Conservation (phyloP, 2,888 invertebrate genomes). For the Mythimna impura region DNA sequence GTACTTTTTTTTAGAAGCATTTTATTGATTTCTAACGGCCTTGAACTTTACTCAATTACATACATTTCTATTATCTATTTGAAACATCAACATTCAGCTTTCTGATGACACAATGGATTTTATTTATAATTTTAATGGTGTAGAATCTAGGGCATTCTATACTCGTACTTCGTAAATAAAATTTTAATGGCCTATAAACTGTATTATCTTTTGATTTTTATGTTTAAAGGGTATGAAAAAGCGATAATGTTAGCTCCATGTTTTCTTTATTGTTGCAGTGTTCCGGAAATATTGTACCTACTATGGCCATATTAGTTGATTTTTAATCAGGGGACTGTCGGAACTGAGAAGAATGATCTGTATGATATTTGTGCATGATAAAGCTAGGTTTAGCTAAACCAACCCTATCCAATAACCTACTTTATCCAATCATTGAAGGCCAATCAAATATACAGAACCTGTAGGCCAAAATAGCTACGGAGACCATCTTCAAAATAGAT, state of each 20-base stretch:
- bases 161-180: background rate
- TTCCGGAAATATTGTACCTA: constrained; percentile 3
- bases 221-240: background rate
- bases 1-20: constrained; percentile 13
- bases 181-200: background rate
- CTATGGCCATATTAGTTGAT: constrained; percentile 12
- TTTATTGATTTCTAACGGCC: constrained; percentile 40
- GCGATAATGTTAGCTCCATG: background rate
- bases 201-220: background rate
- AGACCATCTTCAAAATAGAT: constrained; percentile 10
- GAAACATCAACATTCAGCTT: background rate
- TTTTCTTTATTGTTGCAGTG: background rate
- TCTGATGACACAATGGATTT: background rate
- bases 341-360: background rate
- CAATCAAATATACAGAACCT: background rate
- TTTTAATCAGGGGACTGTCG: constrained; percentile 25
- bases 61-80: background rate
- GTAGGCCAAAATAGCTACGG: background rate
- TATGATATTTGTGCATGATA: no score
- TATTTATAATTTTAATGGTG: background rate
- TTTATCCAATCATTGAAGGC: background rate
- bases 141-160: constrained; percentile 14
- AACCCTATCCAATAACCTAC: no score
- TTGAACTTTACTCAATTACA: constrained; percentile 20
- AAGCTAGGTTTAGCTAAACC: no score